phyloP scores from a whole-genome alignment of 2,888 invertebrate species.

The Frankliniella fusca region DNA sequence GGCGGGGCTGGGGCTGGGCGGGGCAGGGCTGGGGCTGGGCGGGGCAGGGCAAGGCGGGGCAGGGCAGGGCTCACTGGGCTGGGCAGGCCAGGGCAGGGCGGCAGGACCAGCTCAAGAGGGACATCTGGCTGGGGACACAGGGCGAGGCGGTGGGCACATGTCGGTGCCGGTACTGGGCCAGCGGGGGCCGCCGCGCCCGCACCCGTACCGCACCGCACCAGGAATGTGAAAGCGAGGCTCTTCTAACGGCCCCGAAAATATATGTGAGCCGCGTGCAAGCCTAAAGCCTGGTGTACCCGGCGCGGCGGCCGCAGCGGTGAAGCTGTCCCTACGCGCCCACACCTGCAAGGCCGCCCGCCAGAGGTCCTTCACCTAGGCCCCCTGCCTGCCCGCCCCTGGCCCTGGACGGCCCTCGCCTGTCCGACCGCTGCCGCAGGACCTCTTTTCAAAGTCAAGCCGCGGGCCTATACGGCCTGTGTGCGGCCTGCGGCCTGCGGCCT shows the following conservation, averaged over 20 bases:
- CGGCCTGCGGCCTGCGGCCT: no score
- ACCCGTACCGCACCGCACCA: not conserved
- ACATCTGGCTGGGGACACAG: not conserved
- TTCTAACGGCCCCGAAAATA: conserved; percentile 9
- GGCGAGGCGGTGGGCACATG: not conserved
- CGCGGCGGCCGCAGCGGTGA: not conserved
- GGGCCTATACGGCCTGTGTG: no score
- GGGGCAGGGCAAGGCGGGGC: not conserved
- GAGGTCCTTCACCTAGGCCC: no score
- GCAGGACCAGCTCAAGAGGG: not conserved
- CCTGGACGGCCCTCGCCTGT: no score
- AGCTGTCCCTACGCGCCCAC: not conserved
- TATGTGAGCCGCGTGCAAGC: not conserved
- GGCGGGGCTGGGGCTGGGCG: not conserved
- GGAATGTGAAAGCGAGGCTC: conserved; percentile 7
- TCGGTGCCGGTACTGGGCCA: not conserved
- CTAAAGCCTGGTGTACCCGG: no score
- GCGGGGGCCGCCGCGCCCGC: not conserved
- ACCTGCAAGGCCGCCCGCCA: no score
- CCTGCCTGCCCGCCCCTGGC: no score
- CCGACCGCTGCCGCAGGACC: no score
- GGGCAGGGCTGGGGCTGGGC: not conserved
- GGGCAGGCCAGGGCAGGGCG: not conserved
- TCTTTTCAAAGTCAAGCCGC: no score
- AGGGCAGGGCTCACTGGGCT: not conserved